Conservation (phyloP, 2,113 vertebrate genomes). For the Pseudorhombus dupliciocellatus region DNA sequence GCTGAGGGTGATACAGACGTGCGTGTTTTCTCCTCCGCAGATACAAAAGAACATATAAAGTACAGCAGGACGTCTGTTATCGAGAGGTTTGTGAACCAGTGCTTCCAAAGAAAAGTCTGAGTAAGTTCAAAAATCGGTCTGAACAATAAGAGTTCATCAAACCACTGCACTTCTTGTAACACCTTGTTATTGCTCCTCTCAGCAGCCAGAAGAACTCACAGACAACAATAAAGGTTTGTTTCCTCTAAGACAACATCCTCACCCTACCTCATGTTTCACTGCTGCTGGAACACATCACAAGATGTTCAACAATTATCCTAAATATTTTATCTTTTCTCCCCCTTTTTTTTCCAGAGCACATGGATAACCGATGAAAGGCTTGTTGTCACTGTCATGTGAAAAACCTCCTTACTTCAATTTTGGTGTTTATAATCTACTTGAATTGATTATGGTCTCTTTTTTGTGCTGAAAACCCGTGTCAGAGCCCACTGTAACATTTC, state of each 20-base stretch:
- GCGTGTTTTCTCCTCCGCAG: conserved; percentile 72
- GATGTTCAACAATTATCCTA: background rate
- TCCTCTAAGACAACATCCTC: conserved; percentile 4
- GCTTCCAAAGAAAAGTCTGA: conserved; percentile 64
- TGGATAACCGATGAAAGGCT: conserved; percentile 48
- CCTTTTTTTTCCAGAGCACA: conserved; percentile 48
- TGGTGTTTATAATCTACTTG: conserved; percentile 73
- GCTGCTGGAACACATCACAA: background rate
- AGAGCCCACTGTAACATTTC: conserved; percentile 62
- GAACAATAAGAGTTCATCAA: background rate
- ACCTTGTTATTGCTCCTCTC: conserved; percentile 7
- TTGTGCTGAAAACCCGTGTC: conserved; percentile 55
- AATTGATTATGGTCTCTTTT: conserved; percentile 58
- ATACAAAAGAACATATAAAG: conserved; percentile 89
- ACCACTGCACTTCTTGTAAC: conserved; percentile 2
- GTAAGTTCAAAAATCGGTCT: conserved; percentile 75
- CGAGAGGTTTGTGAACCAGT: conserved; percentile 88
- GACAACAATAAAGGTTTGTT: conserved; percentile 76
- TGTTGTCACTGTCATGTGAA: conserved; percentile 58
- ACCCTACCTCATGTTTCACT: background rate
- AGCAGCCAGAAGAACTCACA: conserved; percentile 78
- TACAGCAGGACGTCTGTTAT: conserved; percentile 91
- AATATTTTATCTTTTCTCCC: background rate
- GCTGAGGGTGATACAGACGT: background rate
- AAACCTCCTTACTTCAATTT: conserved; percentile 58